phyloP scores from a whole-genome alignment of 1,140 invertebrate genomes.

The Thalassaphorura encarpata region DNA sequence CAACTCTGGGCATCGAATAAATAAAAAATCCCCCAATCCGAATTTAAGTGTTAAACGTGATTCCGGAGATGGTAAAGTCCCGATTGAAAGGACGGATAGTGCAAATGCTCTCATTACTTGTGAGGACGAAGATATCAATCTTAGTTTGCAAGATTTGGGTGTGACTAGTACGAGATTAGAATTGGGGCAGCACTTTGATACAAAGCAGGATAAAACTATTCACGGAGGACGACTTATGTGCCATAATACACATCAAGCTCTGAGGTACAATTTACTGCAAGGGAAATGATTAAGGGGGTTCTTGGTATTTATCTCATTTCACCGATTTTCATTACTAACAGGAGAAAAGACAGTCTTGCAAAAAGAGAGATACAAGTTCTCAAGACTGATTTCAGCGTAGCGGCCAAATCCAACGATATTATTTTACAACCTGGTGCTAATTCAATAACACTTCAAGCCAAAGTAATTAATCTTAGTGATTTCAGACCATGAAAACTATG shows the following conservation, averaged over 20 bases:
- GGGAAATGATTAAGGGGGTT: background rate
- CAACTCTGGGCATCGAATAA: too few relatives aligned
- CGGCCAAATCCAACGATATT: conserved; percentile 47
- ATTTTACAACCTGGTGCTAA: conserved; percentile 60
- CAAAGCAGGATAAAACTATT: conserved; percentile 63
- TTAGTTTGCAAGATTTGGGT: conserved; percentile 12
- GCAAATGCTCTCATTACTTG: conserved; percentile 17
- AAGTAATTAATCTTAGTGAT: conserved; percentile 36
- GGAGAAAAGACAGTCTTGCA: conserved; percentile 38
- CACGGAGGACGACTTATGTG: conserved; percentile 37
- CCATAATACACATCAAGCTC: conserved; percentile 34
- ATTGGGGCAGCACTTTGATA: conserved; percentile 59
- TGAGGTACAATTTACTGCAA: conserved; percentile 27
- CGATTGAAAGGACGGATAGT: conserved; percentile 13
- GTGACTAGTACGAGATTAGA: conserved; percentile 44
- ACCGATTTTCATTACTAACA: conserved; percentile 22
- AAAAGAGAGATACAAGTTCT: conserved; percentile 34
- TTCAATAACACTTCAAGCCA: conserved; percentile 49
- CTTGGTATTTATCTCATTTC: background rate
- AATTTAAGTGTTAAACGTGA: too few relatives aligned
- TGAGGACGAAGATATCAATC: conserved; percentile 29
- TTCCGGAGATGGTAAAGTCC: conserved; percentile 9
- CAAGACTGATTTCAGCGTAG: conserved; percentile 51
- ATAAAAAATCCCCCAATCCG: too few relatives aligned
- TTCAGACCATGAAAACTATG: conserved; percentile 1